These are phyloP conservation scores for Oncorhynchus clarkii DNA, from an alignment of 2,113 vertebrate genomes.

Conservation along the genomic window DNA sequence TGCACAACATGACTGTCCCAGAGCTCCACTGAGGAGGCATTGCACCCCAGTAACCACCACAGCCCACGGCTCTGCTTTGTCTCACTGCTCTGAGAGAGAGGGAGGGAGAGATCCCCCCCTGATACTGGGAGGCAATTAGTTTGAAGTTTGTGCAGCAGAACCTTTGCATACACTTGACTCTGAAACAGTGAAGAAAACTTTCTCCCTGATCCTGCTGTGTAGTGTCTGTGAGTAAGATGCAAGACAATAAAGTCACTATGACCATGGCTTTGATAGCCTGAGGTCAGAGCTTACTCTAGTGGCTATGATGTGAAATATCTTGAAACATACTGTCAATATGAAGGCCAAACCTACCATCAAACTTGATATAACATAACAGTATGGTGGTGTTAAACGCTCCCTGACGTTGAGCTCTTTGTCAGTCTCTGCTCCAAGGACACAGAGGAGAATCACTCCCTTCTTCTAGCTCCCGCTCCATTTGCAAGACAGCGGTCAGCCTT, in stretches of 20 bases:
- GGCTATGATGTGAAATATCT: neutral
- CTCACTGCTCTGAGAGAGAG: neutral
- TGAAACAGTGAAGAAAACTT: neutral
- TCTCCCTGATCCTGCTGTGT: neutral
- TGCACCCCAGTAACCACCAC: neutral
- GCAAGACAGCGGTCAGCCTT: slow-evolving; percentile 31
- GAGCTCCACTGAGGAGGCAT: neutral
- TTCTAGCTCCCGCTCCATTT: slow-evolving; percentile 45
- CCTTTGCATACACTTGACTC: neutral
- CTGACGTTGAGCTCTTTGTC: slow-evolving; percentile 33
- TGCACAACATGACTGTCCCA: neutral
- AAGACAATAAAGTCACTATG: neutral
- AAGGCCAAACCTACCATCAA: neutral
- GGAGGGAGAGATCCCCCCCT: too few species aligned
- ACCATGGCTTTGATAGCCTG: neutral
- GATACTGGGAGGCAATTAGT: neutral
- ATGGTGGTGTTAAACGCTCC: neutral
- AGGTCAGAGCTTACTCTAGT: neutral
- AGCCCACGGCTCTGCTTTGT: neutral
- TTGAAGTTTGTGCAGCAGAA: neutral
- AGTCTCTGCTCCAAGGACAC: slow-evolving; percentile 51
- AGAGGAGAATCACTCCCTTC: slow-evolving; percentile 34
- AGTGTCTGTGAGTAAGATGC: neutral
- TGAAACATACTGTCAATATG: neutral
- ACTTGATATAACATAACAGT: neutral